phyloP scores from a whole-genome alignment of 2,113 vertebrate genomes.

The Tringa solitaria region DNA sequence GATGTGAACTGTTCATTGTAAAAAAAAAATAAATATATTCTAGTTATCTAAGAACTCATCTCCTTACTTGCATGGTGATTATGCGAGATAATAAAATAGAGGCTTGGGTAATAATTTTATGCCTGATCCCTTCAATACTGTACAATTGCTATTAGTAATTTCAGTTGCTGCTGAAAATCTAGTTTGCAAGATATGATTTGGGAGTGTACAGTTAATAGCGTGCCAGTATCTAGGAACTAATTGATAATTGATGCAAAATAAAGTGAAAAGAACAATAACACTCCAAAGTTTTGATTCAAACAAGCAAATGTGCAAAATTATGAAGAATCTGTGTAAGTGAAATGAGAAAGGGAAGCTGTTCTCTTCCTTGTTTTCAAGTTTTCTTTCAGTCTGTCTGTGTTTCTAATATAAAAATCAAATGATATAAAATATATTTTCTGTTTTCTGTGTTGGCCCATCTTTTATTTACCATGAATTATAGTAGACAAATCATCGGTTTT shows the following conservation, averaged over 20 bases:
- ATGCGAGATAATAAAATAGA: not conserved
- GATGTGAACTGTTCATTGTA: not conserved
- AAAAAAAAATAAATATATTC: not conserved
- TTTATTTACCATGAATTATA: conserved; percentile 71
- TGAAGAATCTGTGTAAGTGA: not conserved
- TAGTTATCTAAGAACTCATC: not conserved
- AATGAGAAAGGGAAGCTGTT: not conserved
- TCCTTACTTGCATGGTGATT: not conserved
- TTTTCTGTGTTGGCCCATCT: conserved; percentile 39
- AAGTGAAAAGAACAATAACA: not conserved
- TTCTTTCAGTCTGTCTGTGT: not conserved
- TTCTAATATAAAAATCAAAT: conserved; percentile 35
- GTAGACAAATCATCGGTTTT: conserved; percentile 68
- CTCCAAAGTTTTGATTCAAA: not conserved
- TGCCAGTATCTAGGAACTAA: not conserved
- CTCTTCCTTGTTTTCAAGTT: not conserved
- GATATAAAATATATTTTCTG: conserved; percentile 12
- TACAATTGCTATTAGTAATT: not conserved
- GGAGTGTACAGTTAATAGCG: not conserved
- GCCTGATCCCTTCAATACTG: not conserved
- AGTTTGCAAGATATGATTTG: not conserved
- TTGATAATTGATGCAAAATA: not conserved
- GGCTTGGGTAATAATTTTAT: not conserved
- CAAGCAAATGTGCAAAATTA: not conserved
- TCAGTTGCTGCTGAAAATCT: not conserved